A percentile compares a stretch with the other conserved stretches of the same genome.
phyloP scores from a whole-genome alignment of 2,888 invertebrate genomes.

The Schizotus pectinicornis region DNA sequence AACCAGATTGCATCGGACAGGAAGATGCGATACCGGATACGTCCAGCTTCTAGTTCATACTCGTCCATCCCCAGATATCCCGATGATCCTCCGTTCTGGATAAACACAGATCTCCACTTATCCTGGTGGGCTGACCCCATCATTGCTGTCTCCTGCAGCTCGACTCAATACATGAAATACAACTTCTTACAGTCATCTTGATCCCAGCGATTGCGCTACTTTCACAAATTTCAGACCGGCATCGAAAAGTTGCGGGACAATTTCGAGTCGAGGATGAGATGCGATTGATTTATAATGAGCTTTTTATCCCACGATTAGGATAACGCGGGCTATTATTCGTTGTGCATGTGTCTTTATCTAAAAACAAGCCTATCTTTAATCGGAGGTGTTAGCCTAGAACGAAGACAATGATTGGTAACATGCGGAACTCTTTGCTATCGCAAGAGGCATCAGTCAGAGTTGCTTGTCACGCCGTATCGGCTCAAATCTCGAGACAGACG shows the following conservation, averaged over 20 bases:
- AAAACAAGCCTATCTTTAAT: slow-evolving; percentile 31
- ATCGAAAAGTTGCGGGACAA: background rate
- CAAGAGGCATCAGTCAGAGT: slow-evolving; percentile 34
- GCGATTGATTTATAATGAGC: slow-evolving; percentile 18
- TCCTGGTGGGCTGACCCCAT: slow-evolving; percentile 12
- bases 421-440: slow-evolving; percentile 38
- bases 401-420: slow-evolving; percentile 41
- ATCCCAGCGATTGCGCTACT: too few relatives aligned
- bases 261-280: background rate
- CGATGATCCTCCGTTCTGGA: slow-evolving; percentile 11
- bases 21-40: slow-evolving; percentile 3
- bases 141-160: background rate
- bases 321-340: slow-evolving; percentile 18
- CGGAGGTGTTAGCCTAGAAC: slow-evolving; percentile 36
- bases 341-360: slow-evolving; percentile 18
- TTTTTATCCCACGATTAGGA: slow-evolving; percentile 1
- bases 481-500: slow-evolving; percentile 31
- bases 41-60: too few relatives aligned
- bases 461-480: slow-evolving; percentile 37
- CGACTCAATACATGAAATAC: too few relatives aligned
- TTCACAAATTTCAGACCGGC: background rate
- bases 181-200: too few relatives aligned
- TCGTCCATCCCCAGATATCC: background rate
- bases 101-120: slow-evolving; percentile 12
- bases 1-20: slow-evolving; percentile 7